Evolutionary conservation across 2,888 invertebrate species (phyloP).

Genomic region (Drosophila differens): DNA sequence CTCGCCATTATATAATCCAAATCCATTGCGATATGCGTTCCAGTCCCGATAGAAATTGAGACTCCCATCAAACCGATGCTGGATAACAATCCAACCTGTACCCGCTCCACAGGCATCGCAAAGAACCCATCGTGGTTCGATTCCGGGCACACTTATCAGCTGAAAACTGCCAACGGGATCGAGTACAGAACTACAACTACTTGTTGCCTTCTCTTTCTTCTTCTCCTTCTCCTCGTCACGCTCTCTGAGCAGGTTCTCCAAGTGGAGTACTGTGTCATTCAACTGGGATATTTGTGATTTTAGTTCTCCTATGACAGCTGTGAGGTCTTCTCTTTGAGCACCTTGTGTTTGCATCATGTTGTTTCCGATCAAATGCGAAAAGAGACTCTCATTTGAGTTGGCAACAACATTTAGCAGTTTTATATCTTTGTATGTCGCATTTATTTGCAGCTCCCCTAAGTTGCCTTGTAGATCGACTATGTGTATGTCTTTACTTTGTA

Average conservation of each 20-base stretch:
- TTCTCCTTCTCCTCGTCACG: background rate
- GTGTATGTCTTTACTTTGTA: conserved; percentile 38
- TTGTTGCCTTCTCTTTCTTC: background rate
- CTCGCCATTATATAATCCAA: conserved; percentile 42
- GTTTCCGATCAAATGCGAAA: background rate
- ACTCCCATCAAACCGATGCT: conserved; percentile 44
- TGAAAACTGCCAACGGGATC: conserved; percentile 10
- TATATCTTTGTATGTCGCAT: conserved; percentile 50
- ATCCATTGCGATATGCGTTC: conserved; percentile 50
- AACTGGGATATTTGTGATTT: conserved; percentile 25
- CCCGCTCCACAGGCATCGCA: conserved; percentile 32
- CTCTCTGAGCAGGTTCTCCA: background rate
- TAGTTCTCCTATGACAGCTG: conserved; percentile 4
- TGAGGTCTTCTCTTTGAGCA: background rate
- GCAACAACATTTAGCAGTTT: conserved; percentile 22
- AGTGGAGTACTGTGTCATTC: conserved; percentile 14
- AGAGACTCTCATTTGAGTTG: conserved; percentile 14
- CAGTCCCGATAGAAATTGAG: conserved; percentile 45
- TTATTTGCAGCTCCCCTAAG: conserved; percentile 28
- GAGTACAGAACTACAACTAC: conserved; percentile 8
- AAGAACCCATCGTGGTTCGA: conserved; percentile 23
- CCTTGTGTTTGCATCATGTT: conserved; percentile 2
- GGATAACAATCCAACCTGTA: conserved; percentile 47
- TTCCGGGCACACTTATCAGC: conserved; percentile 35
- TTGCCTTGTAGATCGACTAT: conserved; percentile 44